Conservation (phyloP, 2,797 vertebrate species). For the Percopsis omiscomaycus region DNA sequence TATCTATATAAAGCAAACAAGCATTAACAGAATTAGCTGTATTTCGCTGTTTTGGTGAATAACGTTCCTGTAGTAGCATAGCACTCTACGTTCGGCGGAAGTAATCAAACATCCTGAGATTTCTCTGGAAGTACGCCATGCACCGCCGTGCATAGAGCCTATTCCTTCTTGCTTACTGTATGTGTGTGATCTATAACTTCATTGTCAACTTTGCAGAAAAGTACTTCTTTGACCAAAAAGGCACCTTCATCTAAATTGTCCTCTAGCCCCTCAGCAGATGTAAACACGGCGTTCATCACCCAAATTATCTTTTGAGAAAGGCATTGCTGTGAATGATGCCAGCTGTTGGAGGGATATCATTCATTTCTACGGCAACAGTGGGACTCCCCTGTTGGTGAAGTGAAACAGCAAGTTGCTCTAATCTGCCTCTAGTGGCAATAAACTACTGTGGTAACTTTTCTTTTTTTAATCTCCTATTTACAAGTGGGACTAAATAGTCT, state of each 20-base stretch:
- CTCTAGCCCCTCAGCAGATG: constrained; percentile 1
- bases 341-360: constrained; percentile 28
- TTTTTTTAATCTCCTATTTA: background rate
- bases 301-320: constrained; percentile 29
- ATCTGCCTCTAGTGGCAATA: background rate
- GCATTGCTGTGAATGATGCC: constrained; percentile 16
- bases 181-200: no score
- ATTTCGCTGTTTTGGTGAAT: no score
- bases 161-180: no score
- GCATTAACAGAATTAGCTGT: no score
- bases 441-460: background rate
- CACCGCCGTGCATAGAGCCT: no score
- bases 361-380: constrained; percentile 18
- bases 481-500: background rate
- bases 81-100: no score
- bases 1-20: no score
- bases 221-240: background rate
- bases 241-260: constrained; percentile 12
- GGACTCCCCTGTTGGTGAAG: constrained; percentile 16
- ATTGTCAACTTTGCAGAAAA: background rate
- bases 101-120: no score
- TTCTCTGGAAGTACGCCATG: no score
- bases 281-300: constrained; percentile 8
- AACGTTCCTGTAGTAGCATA: no score
- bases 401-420: background rate